Evolutionary conservation across 1,140 invertebrate genomes (phyloP), one percentile per base, ranked within the genome.

Genomic region (Apis florea): DNA sequence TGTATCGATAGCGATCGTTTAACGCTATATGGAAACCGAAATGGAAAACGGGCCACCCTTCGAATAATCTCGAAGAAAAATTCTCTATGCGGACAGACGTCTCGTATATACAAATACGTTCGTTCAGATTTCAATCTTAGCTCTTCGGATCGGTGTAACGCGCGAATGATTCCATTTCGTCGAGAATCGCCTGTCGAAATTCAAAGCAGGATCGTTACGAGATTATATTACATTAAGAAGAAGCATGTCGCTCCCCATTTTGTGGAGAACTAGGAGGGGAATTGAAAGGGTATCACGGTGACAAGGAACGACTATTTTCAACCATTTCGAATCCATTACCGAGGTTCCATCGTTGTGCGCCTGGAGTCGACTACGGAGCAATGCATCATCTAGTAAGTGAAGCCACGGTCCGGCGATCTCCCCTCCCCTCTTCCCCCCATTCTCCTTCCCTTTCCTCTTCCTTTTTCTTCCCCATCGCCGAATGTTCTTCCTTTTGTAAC

Each of bases 331-430:
- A 89, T 89, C 89, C 89, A 90, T 90, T 90, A 88, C 86, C 82
- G 82, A 70, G 70, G 70, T 87, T 82, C 83, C 86, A 88, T 90
- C 83, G 80, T 85, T 89, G 85, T 89, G 86, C 87, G 85, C 88
- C 89, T 84, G 88, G 88, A 91, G 87, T 90, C 87, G 90, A 90
- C 90, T 87, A 83, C 83, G 83, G 73, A 66, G 88, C 85, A 72
- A 91, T 91, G 89, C 87, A 90, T 91, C 90, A 90, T 91, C 84
- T 85, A 40, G 84, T 85, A 84, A 89, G 86, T 86, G 86, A 89
- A 90, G 83, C 89, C 87, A 86, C 83, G 81, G 78, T 47, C 78
- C 82, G 75, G 74, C 84, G 82, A 88, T 88, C 87, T 83, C 79
- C 76, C 69, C 84, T 76, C 73, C 84, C 68, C 59, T 70, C 76